Evolutionary conservation across 2,888 invertebrate genomes (phyloP).

Genomic region (Tubiluchus corallicola): DNA sequence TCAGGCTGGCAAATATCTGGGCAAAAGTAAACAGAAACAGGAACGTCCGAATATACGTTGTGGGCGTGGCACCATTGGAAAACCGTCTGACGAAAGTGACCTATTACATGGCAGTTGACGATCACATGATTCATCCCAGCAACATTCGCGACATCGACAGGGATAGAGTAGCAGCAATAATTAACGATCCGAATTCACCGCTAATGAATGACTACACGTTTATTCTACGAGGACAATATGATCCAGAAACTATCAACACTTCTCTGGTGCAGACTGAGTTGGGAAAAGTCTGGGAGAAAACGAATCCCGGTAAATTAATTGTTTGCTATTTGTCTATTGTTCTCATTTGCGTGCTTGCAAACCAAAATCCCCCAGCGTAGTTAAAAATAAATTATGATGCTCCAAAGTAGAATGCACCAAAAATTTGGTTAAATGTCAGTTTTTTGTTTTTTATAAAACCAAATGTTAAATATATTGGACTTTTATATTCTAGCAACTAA

Average conservation of each 20-base stretch:
- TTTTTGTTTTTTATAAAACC: too few species aligned
- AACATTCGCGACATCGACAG: background rate
- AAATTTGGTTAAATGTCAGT: too few species aligned
- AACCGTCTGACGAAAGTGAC: conserved; percentile 3
- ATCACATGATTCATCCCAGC: background rate
- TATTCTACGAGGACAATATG: background rate
- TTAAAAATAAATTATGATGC: too few species aligned
- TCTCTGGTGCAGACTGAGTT: background rate
- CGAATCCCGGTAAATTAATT: background rate
- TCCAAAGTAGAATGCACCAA: too few species aligned
- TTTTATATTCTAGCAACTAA: too few species aligned
- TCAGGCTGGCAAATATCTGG: background rate
- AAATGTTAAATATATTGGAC: too few species aligned
- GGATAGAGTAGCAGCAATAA: background rate
- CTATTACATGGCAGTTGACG: background rate
- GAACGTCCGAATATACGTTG: background rate
- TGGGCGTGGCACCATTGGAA: background rate
- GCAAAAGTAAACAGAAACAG: background rate
- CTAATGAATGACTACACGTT: too few species aligned
- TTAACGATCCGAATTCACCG: background rate
- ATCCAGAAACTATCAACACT: background rate
- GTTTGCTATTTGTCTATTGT: too few species aligned
- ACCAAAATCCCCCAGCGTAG: too few species aligned
- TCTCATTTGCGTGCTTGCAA: too few species aligned
- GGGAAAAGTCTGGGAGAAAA: background rate